Evolutionary conservation across 2,797 vertebrate species (phyloP).

Genomic region (Halcyon leucocephala): DNA sequence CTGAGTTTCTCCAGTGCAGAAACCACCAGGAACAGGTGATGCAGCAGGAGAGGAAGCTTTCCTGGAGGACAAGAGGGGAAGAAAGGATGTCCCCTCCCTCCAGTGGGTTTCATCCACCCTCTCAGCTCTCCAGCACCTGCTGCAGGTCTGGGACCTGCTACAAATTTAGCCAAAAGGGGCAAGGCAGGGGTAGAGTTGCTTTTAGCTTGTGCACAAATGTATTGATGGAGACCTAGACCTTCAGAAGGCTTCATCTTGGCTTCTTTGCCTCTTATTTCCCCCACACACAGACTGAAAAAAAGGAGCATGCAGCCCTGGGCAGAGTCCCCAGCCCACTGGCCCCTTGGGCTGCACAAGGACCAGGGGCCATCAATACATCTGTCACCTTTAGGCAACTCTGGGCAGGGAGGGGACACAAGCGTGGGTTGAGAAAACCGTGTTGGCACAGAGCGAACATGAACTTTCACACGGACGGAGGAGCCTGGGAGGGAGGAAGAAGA

Average conservation of each 20-base stretch:
- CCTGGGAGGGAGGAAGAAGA: constrained; percentile 46
- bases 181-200: constrained; percentile 43
- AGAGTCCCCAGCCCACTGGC: not conserved
- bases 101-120: not conserved
- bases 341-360: not conserved
- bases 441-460: constrained; percentile 90
- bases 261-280: not conserved
- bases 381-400: constrained; percentile 51
- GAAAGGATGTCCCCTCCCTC: not conserved
- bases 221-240: not conserved
- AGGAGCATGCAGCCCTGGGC: not conserved
- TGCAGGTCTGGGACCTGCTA: not conserved
- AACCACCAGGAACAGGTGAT: constrained; percentile 12
- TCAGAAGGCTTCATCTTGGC: not conserved
- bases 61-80: not conserved
- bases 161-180: not conserved
- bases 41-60: constrained; percentile 28
- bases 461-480: constrained; percentile 75
- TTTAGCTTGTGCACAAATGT: constrained; percentile 37
- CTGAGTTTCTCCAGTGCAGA: not conserved
- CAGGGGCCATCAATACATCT: constrained; percentile 27
- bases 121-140: not conserved
- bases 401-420: constrained; percentile 53
- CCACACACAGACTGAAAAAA: not conserved
- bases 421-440: constrained; percentile 69